These are phyloP conservation scores for Catharus minimus DNA, from an alignment of 2,113 vertebrate species.

Conservation along the genomic window DNA sequence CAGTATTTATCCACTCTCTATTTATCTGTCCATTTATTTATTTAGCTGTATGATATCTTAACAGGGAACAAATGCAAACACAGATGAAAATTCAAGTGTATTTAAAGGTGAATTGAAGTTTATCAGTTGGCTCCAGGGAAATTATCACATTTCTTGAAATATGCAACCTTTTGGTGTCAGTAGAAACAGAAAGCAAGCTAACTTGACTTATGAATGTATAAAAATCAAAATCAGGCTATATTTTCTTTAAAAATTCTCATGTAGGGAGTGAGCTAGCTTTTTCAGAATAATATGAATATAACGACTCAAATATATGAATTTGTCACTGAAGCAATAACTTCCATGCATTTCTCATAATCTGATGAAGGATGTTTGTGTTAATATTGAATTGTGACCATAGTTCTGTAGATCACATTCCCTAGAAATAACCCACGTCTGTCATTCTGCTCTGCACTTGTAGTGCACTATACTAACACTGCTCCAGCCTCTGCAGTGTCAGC, in stretches of 20 bases:
- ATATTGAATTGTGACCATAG: slow-evolving; percentile 15
- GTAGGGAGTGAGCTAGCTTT: background rate
- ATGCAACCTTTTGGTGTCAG: background rate
- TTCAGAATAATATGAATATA: background rate
- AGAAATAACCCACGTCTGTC: slow-evolving; percentile 41
- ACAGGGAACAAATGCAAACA: background rate
- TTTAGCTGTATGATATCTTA: slow-evolving; percentile 11
- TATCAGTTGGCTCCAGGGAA: background rate
- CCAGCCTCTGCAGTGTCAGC: slow-evolving; percentile 94
- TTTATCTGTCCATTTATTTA: slow-evolving; percentile 22
- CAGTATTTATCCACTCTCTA: background rate
- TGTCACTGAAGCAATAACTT: background rate
- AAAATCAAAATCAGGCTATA: background rate
- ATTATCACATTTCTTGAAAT: background rate
- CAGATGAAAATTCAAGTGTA: background rate
- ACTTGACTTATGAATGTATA: background rate
- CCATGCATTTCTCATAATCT: background rate
- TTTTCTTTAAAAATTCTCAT: background rate
- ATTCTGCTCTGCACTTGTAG: slow-evolving; percentile 79
- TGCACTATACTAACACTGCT: slow-evolving; percentile 82
- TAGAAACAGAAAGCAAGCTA: background rate
- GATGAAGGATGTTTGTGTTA: background rate
- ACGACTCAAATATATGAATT: background rate
- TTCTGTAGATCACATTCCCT: slow-evolving; percentile 49
- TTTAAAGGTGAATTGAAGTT: slow-evolving; percentile 38